Conservation (phyloP, 2,888 invertebrate genomes). For the Cephonodes hylas region DNA sequence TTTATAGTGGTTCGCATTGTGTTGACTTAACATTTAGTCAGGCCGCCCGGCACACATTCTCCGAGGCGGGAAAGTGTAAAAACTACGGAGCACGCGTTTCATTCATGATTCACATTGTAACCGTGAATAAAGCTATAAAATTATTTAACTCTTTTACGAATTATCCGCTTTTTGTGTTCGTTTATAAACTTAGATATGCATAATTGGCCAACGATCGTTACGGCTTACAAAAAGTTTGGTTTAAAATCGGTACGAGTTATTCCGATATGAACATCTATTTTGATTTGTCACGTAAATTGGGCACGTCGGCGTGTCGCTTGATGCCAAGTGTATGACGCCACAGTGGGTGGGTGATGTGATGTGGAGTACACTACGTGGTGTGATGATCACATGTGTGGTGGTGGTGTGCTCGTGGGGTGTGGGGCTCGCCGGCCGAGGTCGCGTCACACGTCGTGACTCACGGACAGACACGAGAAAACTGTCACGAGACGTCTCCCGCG, state of each 20-base stretch:
- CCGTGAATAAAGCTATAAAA: constrained; percentile 8
- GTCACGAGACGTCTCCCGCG: neutral
- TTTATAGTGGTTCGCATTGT: neutral
- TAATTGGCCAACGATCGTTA: neutral
- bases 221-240: neutral
- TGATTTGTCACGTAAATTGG: neutral
- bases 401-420: neutral
- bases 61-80: neutral
- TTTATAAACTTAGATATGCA: neutral
- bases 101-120: constrained; percentile 1
- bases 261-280: neutral
- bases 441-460: neutral
- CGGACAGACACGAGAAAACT: neutral
- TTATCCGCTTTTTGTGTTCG: constrained; percentile 10
- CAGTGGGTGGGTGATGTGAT: neutral
- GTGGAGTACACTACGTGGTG: neutral
- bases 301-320: too few relatives aligned
- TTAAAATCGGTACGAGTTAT: neutral
- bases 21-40: neutral
- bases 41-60: neutral
- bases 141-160: constrained; percentile 19
- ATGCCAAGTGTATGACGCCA: neutral
- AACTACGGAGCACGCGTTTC: neutral
- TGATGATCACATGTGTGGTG: neutral
- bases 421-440: neutral